Conservation (phyloP, 1,140 invertebrate genomes). For the Nephotettix cincticeps region DNA sequence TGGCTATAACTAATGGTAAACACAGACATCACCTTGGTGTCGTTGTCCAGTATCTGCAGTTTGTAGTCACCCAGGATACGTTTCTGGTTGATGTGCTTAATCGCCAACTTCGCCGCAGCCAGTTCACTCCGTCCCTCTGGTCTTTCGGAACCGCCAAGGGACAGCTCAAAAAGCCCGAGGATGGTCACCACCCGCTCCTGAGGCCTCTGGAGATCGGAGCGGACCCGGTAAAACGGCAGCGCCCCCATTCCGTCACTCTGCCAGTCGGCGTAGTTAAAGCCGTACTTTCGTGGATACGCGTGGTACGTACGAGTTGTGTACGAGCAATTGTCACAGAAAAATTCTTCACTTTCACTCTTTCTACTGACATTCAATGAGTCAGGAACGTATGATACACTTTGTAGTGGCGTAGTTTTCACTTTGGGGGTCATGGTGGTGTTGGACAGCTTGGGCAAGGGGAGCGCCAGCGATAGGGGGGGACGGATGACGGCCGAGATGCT, state of each 20-base stretch:
- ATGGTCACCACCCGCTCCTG: slow-evolving; percentile 49
- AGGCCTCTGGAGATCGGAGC: not conserved
- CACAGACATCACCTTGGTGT: slow-evolving; percentile 67
- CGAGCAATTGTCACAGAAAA: not conserved
- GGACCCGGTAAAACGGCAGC: not conserved
- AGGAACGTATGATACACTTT: not conserved
- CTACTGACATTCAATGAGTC: not conserved
- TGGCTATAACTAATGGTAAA: no score
- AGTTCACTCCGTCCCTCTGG: slow-evolving; percentile 66
- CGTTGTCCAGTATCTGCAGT: slow-evolving; percentile 71
- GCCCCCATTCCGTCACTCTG: not conserved
- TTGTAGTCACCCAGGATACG: slow-evolving; percentile 66
- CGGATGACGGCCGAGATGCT: not conserved
- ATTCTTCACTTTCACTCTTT: not conserved
- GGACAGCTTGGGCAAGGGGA: not conserved
- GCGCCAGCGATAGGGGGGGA: not conserved
- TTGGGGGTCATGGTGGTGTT: not conserved
- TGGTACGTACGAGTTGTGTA: no score
- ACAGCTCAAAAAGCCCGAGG: slow-evolving; percentile 76
- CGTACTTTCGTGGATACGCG: not conserved
- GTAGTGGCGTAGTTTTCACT: not conserved
- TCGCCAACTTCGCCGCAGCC: slow-evolving; percentile 69
- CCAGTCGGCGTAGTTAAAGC: not conserved
- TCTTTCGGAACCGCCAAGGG: slow-evolving; percentile 54
- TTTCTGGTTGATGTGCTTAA: slow-evolving; percentile 69